Percentiles rank a stretch among this genome's conserved stretches.
Conservation (phyloP, 2,113 vertebrate genomes). For the Neodon shergylaensis region DNA sequence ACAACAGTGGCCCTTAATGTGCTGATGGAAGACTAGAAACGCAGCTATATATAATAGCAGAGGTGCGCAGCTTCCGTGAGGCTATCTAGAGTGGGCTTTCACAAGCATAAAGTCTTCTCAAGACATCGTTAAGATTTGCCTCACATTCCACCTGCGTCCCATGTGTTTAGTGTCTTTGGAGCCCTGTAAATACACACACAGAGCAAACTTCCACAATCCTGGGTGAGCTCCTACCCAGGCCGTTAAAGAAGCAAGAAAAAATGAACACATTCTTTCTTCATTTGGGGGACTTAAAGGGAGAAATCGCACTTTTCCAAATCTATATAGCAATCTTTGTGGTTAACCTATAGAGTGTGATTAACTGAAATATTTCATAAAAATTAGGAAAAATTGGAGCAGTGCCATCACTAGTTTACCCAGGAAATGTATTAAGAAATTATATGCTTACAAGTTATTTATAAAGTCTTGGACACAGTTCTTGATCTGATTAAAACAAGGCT, state of each 20-base stretch:
- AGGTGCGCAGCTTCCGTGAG: neutral
- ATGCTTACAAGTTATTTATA: constrained; percentile 68
- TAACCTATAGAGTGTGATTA: constrained; percentile 42
- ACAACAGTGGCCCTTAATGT: neutral
- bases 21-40: constrained; percentile 36
- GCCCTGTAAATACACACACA: neutral
- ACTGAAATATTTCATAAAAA: constrained; percentile 54
- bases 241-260: constrained; percentile 38
- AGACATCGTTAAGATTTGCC: constrained; percentile 7
- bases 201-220: constrained; percentile 37
- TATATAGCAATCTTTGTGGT: constrained; percentile 43
- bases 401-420: constrained; percentile 40
- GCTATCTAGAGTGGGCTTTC: neutral
- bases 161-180: neutral
- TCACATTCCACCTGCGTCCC: neutral
- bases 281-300: neutral
- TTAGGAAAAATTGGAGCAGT: constrained; percentile 24
- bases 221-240: constrained; percentile 12
- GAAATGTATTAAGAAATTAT: constrained; percentile 62
- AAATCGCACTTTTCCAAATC: constrained; percentile 7
- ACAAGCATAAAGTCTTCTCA: neutral
- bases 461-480: constrained; percentile 48
- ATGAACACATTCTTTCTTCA: neutral
- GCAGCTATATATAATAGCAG: neutral
- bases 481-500: constrained; percentile 72